Conservation (phyloP, 1,140 invertebrate genomes). For the Metopolophium dirhodum region DNA sequence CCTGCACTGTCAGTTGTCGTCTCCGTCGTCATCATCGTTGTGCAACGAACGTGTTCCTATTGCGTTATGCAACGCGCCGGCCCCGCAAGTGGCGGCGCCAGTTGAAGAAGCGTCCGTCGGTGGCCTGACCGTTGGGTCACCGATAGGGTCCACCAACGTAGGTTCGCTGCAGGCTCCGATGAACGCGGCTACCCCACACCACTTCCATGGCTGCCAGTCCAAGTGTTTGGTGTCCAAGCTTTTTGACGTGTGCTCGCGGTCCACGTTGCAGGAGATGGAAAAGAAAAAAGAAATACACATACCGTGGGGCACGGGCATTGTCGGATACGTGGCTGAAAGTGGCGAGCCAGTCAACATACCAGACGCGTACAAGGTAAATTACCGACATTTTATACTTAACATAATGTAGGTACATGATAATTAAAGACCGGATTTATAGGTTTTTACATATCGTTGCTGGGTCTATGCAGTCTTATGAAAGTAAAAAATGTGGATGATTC, state of each 20-base stretch:
- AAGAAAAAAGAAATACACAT: conserved; percentile 91
- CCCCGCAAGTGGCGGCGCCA: neutral
- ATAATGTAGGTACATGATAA: too few species aligned
- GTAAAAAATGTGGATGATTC: too few species aligned
- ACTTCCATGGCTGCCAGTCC: conserved; percentile 59
- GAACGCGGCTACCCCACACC: conserved; percentile 19
- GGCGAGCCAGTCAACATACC: conserved; percentile 93
- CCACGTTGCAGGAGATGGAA: conserved; percentile 88
- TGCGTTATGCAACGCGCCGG: neutral
- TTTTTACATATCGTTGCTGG: too few species aligned
- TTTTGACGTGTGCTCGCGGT: conserved; percentile 91
- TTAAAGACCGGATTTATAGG: too few species aligned
- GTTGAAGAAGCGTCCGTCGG: conserved; percentile 55
- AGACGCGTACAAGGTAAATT: conserved; percentile 87
- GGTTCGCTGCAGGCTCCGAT: conserved; percentile 48
- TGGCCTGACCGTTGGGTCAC: conserved; percentile 59
- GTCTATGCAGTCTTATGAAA: too few species aligned
- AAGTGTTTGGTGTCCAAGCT: conserved; percentile 88
- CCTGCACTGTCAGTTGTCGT: neutral
- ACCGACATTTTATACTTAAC: too few species aligned
- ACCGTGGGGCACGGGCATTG: conserved; percentile 89
- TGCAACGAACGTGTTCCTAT: conserved; percentile 35
- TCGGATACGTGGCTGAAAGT: conserved; percentile 91
- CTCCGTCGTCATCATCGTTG: conserved; percentile 2
- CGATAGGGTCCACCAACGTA: conserved; percentile 58